Evolutionary conservation across 2,797 vertebrate species (phyloP).

Genomic region (Cetoscarus ocellatus): DNA sequence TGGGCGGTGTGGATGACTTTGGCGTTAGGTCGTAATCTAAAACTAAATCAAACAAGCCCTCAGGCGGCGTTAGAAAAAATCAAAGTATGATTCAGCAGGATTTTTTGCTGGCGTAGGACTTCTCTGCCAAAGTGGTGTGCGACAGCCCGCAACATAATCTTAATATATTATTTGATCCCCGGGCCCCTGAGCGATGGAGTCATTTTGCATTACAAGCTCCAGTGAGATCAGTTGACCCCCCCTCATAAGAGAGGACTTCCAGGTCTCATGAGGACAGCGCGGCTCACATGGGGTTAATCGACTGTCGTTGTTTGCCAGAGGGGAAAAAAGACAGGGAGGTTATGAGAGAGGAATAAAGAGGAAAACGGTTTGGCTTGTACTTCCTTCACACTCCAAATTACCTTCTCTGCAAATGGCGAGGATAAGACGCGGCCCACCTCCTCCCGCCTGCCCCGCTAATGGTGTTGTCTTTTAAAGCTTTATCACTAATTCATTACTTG

Average conservation of each 20-base stretch:
- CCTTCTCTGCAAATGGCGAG: conserved; percentile 50
- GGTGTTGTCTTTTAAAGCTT: conserved; percentile 71
- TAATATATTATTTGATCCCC: conserved; percentile 72
- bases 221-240: conserved; percentile 62
- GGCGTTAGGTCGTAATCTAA: conserved; percentile 50
- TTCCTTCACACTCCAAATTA: conserved; percentile 48
- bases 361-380: conserved; percentile 35
- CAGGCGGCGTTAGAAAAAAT: conserved; percentile 19
- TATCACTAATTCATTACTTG: conserved; percentile 76
- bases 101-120: conserved; percentile 52
- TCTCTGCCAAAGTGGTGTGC: conserved; percentile 55
- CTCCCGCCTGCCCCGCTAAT: conserved; percentile 54
- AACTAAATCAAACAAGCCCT: conserved; percentile 65
- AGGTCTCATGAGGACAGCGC: conserved; percentile 59
- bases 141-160: conserved; percentile 62
- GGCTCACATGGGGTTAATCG: conserved; percentile 48
- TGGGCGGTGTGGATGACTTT: conserved; percentile 46
- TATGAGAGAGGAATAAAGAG: conserved; percentile 19
- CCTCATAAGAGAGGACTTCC: conserved; percentile 42
- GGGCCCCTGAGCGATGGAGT: conserved; percentile 44
- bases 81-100: conserved; percentile 63
- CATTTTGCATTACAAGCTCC: conserved; percentile 63
- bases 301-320: conserved; percentile 35
- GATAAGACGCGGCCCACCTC: conserved; percentile 33
- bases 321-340: conserved; percentile 12